Base-by-base conservation (phyloP, 53 echinoderm and acorn worm species). In the Hippasteria phrygiana region DNA sequence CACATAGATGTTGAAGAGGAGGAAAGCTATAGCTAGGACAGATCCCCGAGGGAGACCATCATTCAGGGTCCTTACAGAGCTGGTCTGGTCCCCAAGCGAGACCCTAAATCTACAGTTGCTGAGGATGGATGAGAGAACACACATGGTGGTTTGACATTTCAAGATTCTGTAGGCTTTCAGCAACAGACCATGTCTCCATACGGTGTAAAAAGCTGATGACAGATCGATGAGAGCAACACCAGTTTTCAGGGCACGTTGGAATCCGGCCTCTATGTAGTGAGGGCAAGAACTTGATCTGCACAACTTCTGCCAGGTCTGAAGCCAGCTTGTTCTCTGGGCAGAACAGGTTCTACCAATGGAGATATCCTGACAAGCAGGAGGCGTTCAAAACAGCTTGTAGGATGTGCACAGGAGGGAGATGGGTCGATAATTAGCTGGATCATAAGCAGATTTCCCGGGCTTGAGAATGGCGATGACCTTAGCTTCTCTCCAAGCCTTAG, bases 51-150 rank as follows among this genome's bases (percentile, higher is more conserved):
- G 66, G 4, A 7, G 66, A 65, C 66, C 66, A 65, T 7, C 31
- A 65, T 77, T 77, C 47, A 77, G 46, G 29, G 50, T 77, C 28
- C 46, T 77, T 20, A 48, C 50, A 2, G 24, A 46, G 51, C 46
- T 48, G 43, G 46, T 46, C 51, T 77, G 78, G 33, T 48, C 24
- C 0, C 78, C 78, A 77, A 77, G 78, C 29, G 20, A 48, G 17
- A 73, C 73, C 37, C 73, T 73, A 37, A 73, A 73, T 73, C 73
- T 73, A 17, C 73, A 33, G 50, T 77, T 77, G 50, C 78, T 77
- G 62, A 82, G 83, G 31, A 82, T 82, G 39, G 83, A 82, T 29
- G 83, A 48, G 39, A 56, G 35, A 22, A 62, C 29, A 36, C 38
- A 7, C 22, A 64, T 4, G 43, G 78, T 78, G 26, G 83, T 65